Conservation (phyloP, 2,797 vertebrate genomes). For the Bothrops alternatus region DNA sequence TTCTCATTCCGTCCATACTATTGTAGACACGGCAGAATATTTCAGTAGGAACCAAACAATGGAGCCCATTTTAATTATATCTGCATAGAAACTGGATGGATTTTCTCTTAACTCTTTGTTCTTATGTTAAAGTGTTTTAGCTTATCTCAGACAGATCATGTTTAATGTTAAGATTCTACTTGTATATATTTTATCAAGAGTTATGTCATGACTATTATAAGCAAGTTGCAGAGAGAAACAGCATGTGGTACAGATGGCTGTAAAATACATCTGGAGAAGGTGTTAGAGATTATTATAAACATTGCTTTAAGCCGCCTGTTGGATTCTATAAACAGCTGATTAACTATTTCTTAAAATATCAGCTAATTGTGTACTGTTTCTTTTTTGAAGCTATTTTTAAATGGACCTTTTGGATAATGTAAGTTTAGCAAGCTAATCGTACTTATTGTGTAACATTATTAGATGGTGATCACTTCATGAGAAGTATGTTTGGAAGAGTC, state of each 20-base stretch:
- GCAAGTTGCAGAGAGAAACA: conserved; percentile 18
- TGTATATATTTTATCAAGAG: conserved; percentile 11
- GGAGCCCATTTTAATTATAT: background rate
- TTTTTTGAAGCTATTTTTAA: conserved; percentile 4
- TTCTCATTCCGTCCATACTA: background rate
- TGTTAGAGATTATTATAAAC: conserved; percentile 32
- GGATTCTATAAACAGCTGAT: conserved; percentile 33
- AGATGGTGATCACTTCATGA: background rate
- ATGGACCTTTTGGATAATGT: conserved; percentile 2
- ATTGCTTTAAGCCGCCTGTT: conserved; percentile 18
- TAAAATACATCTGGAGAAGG: conserved; percentile 33
- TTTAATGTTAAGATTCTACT: background rate
- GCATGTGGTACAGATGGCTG: conserved; percentile 35
- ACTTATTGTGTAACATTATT: background rate
- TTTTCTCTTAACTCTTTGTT: background rate
- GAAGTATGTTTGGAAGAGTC: background rate
- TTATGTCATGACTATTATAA: conserved; percentile 35
- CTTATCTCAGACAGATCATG: conserved; percentile 15
- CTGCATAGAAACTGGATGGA: background rate
- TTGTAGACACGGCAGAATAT: background rate
- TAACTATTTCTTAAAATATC: conserved; percentile 20
- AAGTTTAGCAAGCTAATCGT: background rate
- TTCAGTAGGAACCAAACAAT: background rate
- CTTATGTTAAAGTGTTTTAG: background rate
- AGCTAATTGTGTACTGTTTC: conserved; percentile 30